A percentile compares a stretch with the other conserved stretches of the same genome.
Conservation (phyloP, 2,888 invertebrate genomes). For the Perithous albicinctus region DNA sequence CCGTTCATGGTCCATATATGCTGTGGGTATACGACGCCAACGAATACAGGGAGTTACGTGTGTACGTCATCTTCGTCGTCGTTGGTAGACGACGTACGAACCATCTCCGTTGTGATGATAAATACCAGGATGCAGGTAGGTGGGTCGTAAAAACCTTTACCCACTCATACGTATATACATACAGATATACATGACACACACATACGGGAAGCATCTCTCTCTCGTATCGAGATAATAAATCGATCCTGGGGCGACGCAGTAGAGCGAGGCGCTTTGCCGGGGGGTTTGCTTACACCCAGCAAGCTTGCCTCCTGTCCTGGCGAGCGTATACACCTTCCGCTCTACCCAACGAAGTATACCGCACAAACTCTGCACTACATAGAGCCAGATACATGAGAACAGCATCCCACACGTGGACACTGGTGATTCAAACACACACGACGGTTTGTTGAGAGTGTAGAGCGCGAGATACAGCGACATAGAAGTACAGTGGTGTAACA, state of each 20-base stretch:
- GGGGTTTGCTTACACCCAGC: constrained; percentile 35
- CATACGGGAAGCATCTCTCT: constrained; percentile 50
- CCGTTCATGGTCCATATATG: constrained; percentile 21
- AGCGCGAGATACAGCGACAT: constrained; percentile 38
- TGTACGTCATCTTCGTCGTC: constrained; percentile 50
- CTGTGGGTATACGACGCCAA: not conserved
- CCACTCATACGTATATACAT: constrained; percentile 60
- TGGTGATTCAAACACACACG: constrained; percentile 32
- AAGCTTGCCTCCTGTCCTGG: constrained; percentile 44
- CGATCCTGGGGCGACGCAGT: constrained; percentile 61
- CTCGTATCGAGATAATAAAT: constrained; percentile 76
- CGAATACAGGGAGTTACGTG: constrained; percentile 12
- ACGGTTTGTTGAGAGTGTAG: constrained; percentile 2
- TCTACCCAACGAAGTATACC: constrained; percentile 49
- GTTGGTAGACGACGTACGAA: constrained; percentile 58
- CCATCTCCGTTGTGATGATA: constrained; percentile 73
- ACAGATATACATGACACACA: constrained; percentile 15
- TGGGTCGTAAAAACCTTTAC: constrained; percentile 70
- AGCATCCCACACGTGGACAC: not conserved
- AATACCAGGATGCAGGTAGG: constrained; percentile 75
- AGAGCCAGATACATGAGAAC: constrained; percentile 5
- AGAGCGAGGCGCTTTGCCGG: constrained; percentile 55
- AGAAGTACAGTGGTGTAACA: constrained; percentile 21
- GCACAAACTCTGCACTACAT: constrained; percentile 20
- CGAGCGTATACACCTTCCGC: constrained; percentile 56